Evolutionary conservation across 2,113 vertebrate species (phyloP), one percentile per base, ranked within the genome.

Genomic region (Tupaia tana): DNA sequence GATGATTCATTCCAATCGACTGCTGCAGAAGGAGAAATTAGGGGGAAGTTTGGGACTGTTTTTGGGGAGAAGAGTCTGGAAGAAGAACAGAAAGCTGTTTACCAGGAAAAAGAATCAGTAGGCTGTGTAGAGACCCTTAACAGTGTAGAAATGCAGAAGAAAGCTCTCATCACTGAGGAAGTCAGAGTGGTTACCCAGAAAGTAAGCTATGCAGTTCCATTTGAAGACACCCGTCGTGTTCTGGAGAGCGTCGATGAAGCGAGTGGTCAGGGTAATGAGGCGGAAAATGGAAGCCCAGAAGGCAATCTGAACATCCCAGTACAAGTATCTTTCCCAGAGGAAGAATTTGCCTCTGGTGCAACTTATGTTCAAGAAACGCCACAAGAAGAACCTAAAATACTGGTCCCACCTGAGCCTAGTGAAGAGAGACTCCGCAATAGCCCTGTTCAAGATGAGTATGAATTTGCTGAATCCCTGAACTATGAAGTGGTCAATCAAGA

Each of bases 401-500:
- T 19, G 82, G 24, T 85, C 69, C 27, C 86, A 85, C 63, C 79
- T 85, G 91, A 96, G 67, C 91, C 43, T 25, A 77, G 71, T 63
- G 96, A 96, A 73, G 85, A 94, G 0, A 13, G 95, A 31, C 64
- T 94, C 1, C 71, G 34, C 56, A 81, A 84, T 34, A 96, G 77
- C 81, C 89, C 97, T 63, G 79, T 97, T 90, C 98, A 98, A 94
- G 96, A 97, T 95, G 97, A 97, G 80, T 99, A 99, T 80, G 98
- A 98, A 75, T 96, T 98, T 1, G 95, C 96, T 12, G 99, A 99
- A 84, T 98, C 99, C 63, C 95, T 98, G 70, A 98, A 97, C 90
- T 99, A 99, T 92, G 99, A 99, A 90, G 96, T 99, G 13, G 98
- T 99, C 96, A 98, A 97, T 11, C 97, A 98, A 96, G 99, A 99